A percentile compares a stretch with the other conserved stretches of the same genome.
These are phyloP conservation scores for Aphelenchoides fujianensis DNA, from an alignment of 1,140 invertebrate genomes.

Conservation along the genomic window DNA sequence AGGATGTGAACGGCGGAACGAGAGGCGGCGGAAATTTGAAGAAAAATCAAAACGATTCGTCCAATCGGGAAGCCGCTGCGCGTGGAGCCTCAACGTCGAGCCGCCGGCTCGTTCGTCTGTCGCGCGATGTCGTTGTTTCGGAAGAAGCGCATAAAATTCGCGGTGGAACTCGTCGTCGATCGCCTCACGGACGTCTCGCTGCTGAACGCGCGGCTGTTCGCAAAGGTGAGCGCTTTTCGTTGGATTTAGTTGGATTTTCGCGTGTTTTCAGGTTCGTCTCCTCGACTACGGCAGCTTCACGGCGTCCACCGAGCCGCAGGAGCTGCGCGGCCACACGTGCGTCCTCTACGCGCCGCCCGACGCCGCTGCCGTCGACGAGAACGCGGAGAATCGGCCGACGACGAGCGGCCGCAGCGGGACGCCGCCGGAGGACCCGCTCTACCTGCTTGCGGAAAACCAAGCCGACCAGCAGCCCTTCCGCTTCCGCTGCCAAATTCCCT, in stretches of 20 bases:
- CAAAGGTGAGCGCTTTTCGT: too few species aligned
- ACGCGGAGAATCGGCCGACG: constrained; percentile 17
- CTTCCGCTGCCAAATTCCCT: constrained; percentile 93
- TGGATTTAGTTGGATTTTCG: too few species aligned
- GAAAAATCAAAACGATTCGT: too few species aligned
- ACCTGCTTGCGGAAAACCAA: constrained; percentile 7
- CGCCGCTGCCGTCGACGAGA: too few species aligned
- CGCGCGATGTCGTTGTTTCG: constrained; percentile 32
- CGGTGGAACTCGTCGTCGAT: constrained; percentile 37
- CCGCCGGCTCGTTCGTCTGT: too few species aligned
- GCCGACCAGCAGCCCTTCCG: constrained; percentile 80
- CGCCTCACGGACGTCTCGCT: constrained; percentile 88
- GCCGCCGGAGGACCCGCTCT: not conserved
- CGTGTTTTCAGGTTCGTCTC: constrained; percentile 32
- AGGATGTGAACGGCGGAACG: too few species aligned
- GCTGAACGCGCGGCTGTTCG: constrained; percentile 89
- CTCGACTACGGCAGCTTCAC: constrained; percentile 36
- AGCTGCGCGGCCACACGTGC: constrained; percentile 11
- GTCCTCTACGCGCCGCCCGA: constrained; percentile 6
- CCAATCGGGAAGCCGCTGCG: too few species aligned
- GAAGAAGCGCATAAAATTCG: constrained; percentile 38
- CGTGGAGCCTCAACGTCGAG: too few species aligned
- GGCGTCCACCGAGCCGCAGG: constrained; percentile 20
- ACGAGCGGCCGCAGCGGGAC: not conserved
- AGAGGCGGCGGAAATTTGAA: too few species aligned